These are phyloP conservation scores for Gymnocypris eckloni DNA, from an alignment of 2,797 vertebrate species.

Conservation along the genomic window DNA sequence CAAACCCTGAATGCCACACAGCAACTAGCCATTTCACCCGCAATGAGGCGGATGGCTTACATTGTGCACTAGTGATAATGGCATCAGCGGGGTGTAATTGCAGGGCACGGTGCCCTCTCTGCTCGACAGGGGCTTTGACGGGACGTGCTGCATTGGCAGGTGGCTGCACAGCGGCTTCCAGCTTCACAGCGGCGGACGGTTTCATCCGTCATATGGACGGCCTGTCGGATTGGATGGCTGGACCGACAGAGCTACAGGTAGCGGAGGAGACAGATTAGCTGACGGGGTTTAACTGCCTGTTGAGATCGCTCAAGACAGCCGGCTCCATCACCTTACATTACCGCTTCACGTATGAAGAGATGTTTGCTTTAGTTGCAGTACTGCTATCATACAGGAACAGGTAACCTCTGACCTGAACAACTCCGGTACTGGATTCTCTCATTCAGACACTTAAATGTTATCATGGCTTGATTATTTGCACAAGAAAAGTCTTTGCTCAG, in stretches of 20 bases:
- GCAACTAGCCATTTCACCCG: conserved; percentile 42
- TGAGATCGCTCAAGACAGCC: not conserved
- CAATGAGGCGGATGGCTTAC: conserved; percentile 47
- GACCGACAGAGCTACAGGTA: not conserved
- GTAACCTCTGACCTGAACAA: conserved; percentile 3
- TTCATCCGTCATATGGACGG: conserved; percentile 6
- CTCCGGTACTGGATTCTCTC: not conserved
- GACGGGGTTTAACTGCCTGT: not conserved
- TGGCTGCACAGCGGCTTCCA: conserved; percentile 2
- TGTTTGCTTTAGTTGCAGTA: not conserved
- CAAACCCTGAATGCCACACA: conserved; percentile 33
- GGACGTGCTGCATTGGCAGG: conserved; percentile 25
- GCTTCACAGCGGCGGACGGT: not conserved
- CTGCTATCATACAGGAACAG: not conserved
- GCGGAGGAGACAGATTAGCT: conserved; percentile 17
- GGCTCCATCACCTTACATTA: conserved; percentile 6
- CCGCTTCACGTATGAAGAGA: not conserved
- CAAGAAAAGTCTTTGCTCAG: not conserved
- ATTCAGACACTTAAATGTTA: not conserved
- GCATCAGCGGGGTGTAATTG: conserved; percentile 12
- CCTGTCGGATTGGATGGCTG: conserved; percentile 4
- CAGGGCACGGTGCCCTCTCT: conserved; percentile 4
- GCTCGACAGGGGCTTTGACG: not conserved
- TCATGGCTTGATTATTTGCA: not conserved
- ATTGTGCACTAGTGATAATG: conserved; percentile 17